These are phyloP conservation scores for Piezodorus guildinii DNA, from an alignment of 1,140 invertebrate species.

Conservation along the genomic window DNA sequence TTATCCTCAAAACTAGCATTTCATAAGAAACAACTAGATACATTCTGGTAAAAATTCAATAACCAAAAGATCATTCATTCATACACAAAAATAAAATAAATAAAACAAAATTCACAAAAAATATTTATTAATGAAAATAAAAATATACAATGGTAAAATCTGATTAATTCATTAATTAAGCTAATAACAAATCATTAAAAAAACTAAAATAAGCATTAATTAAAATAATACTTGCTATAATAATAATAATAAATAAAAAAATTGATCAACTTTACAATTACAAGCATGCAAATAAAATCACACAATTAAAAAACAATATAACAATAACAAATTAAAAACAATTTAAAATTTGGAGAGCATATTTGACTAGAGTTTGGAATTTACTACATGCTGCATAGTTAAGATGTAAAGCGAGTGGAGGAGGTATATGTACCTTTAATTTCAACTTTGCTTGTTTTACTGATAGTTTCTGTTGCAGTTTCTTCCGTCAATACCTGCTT, in stretches of 20 bases:
- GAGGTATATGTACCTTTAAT: slow-evolving; percentile 26
- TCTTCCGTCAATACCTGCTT: slow-evolving; percentile 26
- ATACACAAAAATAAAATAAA: too few relatives aligned
- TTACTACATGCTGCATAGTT: slow-evolving; percentile 10
- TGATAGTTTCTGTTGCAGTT: slow-evolving; percentile 23
- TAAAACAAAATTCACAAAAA: too few relatives aligned
- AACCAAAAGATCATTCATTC: too few relatives aligned
- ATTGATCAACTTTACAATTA: neutral
- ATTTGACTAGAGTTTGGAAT: slow-evolving; percentile 15
- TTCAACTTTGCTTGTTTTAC: slow-evolving; percentile 26
- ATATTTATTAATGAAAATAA: too few relatives aligned
- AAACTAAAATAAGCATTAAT: neutral
- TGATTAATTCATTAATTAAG: neutral
- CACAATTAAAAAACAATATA: slow-evolving; percentile 2
- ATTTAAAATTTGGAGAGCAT: neutral
- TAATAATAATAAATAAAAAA: neutral
- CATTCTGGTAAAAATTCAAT: too few relatives aligned
- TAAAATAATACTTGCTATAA: neutral
- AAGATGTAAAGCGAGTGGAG: slow-evolving; percentile 10
- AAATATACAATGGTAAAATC: too few relatives aligned
- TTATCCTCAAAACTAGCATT: too few relatives aligned
- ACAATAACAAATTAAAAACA: too few relatives aligned
- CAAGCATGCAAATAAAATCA: slow-evolving; percentile 4
- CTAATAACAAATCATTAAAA: neutral
- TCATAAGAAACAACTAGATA: too few relatives aligned